Evolutionary conservation across 2,113 vertebrate genomes (phyloP).

Genomic region (Propithecus coquereli): DNA sequence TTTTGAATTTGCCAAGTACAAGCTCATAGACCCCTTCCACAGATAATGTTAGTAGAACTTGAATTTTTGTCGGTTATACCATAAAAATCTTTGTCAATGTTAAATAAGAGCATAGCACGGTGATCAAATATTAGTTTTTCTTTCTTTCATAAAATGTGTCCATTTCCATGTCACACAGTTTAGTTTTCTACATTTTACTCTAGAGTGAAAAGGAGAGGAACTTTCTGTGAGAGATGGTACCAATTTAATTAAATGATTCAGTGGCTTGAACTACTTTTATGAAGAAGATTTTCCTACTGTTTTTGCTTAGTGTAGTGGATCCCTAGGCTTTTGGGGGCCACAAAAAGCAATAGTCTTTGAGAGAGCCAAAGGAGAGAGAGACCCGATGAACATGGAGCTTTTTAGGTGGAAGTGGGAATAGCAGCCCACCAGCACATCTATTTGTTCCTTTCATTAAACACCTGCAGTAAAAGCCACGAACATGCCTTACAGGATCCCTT

Average conservation of each 20-base stretch:
- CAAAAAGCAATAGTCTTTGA: not conserved
- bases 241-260: not conserved
- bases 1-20: not conserved
- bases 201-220: not conserved
- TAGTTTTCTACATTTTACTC: not conserved
- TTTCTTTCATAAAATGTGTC: not conserved
- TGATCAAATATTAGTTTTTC: not conserved
- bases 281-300: not conserved
- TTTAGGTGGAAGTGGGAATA: not conserved
- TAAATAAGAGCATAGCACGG: not conserved
- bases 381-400: not conserved
- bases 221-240: not conserved
- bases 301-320: constrained; percentile 20
- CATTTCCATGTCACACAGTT: not conserved
- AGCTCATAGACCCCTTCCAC: not conserved
- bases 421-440: not conserved
- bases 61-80: not conserved
- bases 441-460: not conserved
- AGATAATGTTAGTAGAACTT: not conserved
- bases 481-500: not conserved
- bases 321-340: not conserved
- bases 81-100: not conserved
- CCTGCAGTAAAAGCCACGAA: not conserved
- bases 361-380: not conserved
- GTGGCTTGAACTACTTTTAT: not conserved